A percentile compares a stretch with the other conserved stretches of the same genome.
Evolutionary conservation across 2,113 vertebrate genomes (phyloP).

Genomic region (Hoplias malabaricus): DNA sequence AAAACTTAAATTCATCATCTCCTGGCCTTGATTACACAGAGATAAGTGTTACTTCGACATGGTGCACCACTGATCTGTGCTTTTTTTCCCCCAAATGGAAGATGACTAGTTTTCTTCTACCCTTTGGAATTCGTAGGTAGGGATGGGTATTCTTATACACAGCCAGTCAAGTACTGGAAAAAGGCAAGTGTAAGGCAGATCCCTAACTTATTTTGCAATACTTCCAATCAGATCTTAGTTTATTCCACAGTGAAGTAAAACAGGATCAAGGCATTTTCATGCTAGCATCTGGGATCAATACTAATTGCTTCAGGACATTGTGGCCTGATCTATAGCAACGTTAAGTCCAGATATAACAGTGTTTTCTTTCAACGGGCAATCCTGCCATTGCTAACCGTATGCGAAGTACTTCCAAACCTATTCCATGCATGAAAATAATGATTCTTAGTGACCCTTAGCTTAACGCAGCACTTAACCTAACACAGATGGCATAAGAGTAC

Average conservation of each 20-base stretch:
- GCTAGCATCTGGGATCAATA: background rate
- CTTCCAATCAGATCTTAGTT: background rate
- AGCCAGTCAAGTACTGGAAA: too few relatives aligned
- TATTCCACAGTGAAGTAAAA: background rate
- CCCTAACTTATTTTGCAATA: too few relatives aligned
- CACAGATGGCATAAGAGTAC: slow-evolving; percentile 62
- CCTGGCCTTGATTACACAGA: slow-evolving; percentile 10
- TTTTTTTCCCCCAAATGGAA: too few relatives aligned
- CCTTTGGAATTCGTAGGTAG: background rate
- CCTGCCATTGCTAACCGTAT: background rate
- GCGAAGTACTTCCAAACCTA: background rate
- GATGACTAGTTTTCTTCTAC: too few relatives aligned
- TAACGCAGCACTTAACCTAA: slow-evolving; percentile 63
- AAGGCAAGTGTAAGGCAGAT: too few relatives aligned
- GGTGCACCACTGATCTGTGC: background rate
- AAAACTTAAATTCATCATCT: slow-evolving; percentile 2
- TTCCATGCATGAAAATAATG: slow-evolving; percentile 44
- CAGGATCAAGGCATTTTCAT: background rate
- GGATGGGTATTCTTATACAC: background rate
- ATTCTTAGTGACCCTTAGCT: slow-evolving; percentile 55
- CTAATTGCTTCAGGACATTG: background rate
- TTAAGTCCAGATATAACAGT: background rate
- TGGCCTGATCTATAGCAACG: background rate
- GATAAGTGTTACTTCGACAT: background rate
- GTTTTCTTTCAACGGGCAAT: background rate